Conservation (phyloP, 2,797 vertebrate genomes). For the Taenioides sp. region DNA sequence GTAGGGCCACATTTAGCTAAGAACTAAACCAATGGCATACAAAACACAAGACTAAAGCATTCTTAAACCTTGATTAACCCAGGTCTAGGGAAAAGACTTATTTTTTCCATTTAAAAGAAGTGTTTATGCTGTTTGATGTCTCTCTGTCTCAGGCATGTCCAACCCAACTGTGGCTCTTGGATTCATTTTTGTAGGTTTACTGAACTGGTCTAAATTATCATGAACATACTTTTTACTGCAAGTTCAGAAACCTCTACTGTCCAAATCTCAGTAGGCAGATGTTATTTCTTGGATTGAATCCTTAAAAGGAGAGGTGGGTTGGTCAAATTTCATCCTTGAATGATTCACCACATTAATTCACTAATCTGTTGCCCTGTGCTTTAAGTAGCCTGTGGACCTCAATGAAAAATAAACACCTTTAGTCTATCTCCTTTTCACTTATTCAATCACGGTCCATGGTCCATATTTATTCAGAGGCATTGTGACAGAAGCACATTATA, state of each 20-base stretch:
- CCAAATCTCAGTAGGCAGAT: too few species aligned
- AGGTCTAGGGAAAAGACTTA: too few species aligned
- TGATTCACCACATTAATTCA: neutral
- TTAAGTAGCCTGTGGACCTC: neutral
- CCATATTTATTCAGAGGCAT: neutral
- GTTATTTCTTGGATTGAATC: too few species aligned
- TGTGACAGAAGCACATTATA: slow-evolving; percentile 11
- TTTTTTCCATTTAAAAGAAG: neutral
- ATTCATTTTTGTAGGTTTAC: too few species aligned
- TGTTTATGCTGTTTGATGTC: too few species aligned
- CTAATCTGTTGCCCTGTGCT: neutral
- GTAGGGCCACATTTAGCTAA: too few species aligned
- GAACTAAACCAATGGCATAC: neutral
- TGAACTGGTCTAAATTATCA: too few species aligned
- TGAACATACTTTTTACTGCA: too few species aligned
- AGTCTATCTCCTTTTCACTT: neutral
- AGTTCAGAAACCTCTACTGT: too few species aligned
- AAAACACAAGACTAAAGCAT: neutral
- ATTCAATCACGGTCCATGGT: slow-evolving; percentile 5
- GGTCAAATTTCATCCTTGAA: neutral
- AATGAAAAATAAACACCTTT: neutral
- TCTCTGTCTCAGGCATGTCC: too few species aligned
- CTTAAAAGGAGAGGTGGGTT: neutral
- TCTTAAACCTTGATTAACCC: too few species aligned
- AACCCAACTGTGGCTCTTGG: too few species aligned